Conservation (phyloP, 2,888 invertebrate genomes). For the Fragum whitleyi region DNA sequence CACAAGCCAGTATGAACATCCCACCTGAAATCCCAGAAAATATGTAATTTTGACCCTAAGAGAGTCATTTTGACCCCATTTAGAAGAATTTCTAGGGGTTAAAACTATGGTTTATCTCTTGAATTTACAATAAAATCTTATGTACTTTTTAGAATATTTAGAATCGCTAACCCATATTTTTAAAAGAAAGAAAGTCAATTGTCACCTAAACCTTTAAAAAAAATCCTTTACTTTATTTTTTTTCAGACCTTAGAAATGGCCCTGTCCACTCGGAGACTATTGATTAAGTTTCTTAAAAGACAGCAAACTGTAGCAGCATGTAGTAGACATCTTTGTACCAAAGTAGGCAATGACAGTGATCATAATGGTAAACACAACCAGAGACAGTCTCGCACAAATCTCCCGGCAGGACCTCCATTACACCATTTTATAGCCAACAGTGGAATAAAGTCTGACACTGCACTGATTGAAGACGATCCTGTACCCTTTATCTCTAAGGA, state of each 20-base stretch:
- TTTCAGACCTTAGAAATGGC: neutral
- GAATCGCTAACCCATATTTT: no score
- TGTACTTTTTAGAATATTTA: no score
- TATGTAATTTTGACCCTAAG: no score
- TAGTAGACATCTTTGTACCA: neutral
- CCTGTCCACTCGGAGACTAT: neutral
- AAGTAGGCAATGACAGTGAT: neutral
- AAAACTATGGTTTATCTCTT: no score
- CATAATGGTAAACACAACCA: neutral
- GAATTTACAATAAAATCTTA: no score
- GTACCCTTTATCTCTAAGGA: constrained; percentile 63
- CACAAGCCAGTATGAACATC: no score
- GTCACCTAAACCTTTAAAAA: no score
- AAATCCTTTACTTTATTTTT: neutral
- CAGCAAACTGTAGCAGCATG: neutral
- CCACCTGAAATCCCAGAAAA: no score
- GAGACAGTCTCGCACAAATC: neutral
- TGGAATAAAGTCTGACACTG: neutral
- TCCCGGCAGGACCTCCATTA: constrained; percentile 58
- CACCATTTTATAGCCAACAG: constrained; percentile 69
- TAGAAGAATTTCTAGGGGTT: no score
- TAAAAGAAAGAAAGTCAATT: no score
- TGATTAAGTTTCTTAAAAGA: neutral
- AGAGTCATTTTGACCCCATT: no score
- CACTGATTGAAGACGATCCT: neutral